These are phyloP conservation scores for Drosophila arawakana DNA, from an alignment of 1,140 invertebrate species.

Conservation along the genomic window DNA sequence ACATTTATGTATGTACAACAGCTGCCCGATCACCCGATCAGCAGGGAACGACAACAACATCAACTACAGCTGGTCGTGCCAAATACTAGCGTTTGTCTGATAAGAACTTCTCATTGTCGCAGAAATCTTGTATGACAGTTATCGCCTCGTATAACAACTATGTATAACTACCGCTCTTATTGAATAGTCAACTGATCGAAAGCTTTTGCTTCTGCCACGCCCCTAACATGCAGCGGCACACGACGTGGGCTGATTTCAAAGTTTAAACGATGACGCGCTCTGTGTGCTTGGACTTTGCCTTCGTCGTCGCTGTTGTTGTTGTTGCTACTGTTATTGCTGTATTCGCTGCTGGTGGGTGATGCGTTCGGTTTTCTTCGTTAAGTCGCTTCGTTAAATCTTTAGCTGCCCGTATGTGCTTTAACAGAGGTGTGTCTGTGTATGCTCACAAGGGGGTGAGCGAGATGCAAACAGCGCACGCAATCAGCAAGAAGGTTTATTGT, in stretches of 20 bases:
- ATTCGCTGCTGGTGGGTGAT: constrained; percentile 27
- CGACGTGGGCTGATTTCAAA: constrained; percentile 31
- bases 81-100: constrained; percentile 17
- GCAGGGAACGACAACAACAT: neutral
- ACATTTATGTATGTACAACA: constrained; percentile 8
- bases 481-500: constrained; percentile 6
- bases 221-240: constrained; percentile 36
- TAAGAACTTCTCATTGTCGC: constrained; percentile 34
- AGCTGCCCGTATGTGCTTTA: constrained; percentile 18
- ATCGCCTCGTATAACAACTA: constrained; percentile 5
- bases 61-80: constrained; percentile 34
- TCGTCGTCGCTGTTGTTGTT: neutral
- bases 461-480: neutral
- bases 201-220: constrained; percentile 36
- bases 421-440: neutral
- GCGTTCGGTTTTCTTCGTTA: constrained; percentile 25
- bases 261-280: constrained; percentile 43
- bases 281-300: constrained; percentile 49
- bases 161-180: neutral
- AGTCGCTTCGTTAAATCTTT: constrained; percentile 27
- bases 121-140: neutral
- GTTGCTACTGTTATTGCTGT: constrained; percentile 8
- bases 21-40: constrained; percentile 49
- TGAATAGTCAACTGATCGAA: constrained; percentile 4
- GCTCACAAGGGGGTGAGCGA: neutral